Percentiles rank a stretch among this genome's conserved stretches.
Conservation (phyloP, 1,140 invertebrate species). For the Halotydeus destructor region DNA sequence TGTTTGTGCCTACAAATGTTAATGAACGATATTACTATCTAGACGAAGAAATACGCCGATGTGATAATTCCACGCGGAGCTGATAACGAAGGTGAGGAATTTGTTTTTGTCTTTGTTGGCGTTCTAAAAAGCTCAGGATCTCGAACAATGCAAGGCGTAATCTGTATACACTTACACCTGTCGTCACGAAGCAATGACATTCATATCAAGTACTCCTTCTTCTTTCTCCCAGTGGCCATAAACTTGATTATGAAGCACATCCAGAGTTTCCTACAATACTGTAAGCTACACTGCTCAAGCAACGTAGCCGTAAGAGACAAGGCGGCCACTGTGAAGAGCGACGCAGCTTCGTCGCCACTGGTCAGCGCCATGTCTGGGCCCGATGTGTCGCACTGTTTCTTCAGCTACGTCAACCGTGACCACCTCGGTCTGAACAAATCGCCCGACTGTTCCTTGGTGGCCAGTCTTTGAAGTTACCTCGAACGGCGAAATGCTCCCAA, state of each 20-base stretch:
- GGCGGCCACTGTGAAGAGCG: too few species aligned
- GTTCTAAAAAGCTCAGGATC: neutral
- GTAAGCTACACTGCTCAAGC: constrained; percentile 2
- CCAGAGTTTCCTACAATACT: constrained; percentile 3
- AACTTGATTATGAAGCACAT: constrained; percentile 15
- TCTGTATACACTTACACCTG: neutral
- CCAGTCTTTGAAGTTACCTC: too few species aligned
- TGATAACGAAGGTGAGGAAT: constrained; percentile 66
- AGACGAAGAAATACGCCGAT: constrained; percentile 99
- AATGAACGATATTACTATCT: constrained; percentile 23
- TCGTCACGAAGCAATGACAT: neutral
- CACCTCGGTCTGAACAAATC: too few species aligned
- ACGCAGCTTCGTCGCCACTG: too few species aligned
- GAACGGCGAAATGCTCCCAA: too few species aligned
- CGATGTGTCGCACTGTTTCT: too few species aligned
- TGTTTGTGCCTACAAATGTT: too few species aligned
- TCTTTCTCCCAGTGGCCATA: constrained; percentile 14
- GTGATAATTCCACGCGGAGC: constrained; percentile 94
- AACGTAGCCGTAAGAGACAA: constrained; percentile 2
- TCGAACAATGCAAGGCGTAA: too few species aligned
- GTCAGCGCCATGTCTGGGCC: too few species aligned
- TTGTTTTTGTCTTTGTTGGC: neutral
- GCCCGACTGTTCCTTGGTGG: too few species aligned
- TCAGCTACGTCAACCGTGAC: too few species aligned
- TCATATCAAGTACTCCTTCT: constrained; percentile 1